Evolutionary conservation across 2,113 vertebrate species (phyloP), one percentile per base, ranked within the genome.

Genomic region (Manacus vitellinus): DNA sequence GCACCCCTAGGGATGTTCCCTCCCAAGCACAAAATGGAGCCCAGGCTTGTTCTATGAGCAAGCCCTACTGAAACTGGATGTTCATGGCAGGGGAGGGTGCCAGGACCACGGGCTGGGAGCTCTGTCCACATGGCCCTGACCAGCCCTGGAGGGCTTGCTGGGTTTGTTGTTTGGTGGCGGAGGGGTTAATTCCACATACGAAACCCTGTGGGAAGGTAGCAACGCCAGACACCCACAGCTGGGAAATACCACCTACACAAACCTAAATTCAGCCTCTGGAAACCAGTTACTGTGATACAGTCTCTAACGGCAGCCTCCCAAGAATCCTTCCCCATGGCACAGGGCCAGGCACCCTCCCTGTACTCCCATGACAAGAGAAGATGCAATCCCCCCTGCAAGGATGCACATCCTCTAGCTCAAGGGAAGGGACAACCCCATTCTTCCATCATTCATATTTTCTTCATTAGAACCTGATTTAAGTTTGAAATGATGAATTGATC

Each of bases 221-320:
- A 96, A 95, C 4, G 1, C 86, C 91, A 92, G 79, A 86, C 89
- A 70, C 95, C 95, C 87, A 86, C 93, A 88, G 91, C 91, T 94
- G 94, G 95, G 92, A 82, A 91, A 81, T 43, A 27, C 84, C 56
- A 82, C 92, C 95, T 83, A 92, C 95, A 28, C 55, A 89, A 84
- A 87, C 81, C 94, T 95, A 94, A 95, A 94, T 94, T 91, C 68
- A 84, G 95, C 66, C 84, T 95, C 93, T 96, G 93, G 93, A 77
- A 95, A 90, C 4, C 56, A 79, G 95, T 91, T 95, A 92, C 95
- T 85, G 92, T 56, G 94, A 95, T 97, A 95, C 94, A 39, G 87
- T 91, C 80, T 91, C 94, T 35, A 95, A 91, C 9, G 25, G 77
- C 92, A 96, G 92, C 66, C 73, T 70, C 3, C 12, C 83, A 78